A percentile compares a stretch with the other conserved stretches of the same genome.
phyloP scores from a whole-genome alignment of 1,140 invertebrate species.

The Drosophila persimilis region DNA sequence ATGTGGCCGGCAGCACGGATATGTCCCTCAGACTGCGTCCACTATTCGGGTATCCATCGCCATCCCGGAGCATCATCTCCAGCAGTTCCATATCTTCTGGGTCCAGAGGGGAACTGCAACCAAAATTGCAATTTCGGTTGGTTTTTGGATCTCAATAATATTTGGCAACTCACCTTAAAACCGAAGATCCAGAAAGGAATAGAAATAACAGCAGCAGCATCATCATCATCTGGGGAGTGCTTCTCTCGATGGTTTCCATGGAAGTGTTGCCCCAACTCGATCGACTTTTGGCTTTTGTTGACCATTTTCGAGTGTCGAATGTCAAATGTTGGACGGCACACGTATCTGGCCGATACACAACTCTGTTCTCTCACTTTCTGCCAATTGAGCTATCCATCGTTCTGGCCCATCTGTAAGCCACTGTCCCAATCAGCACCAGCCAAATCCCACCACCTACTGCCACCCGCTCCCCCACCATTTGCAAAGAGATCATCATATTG shows the following conservation, averaged over 20 bases:
- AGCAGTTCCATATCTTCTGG: constrained; percentile 52
- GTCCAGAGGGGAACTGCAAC: constrained; percentile 46
- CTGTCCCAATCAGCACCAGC: no score
- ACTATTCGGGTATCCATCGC: constrained; percentile 28
- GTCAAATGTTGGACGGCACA: constrained; percentile 31
- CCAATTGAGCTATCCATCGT: constrained; percentile 56
- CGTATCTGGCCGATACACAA: constrained; percentile 60
- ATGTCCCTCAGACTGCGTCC: constrained; percentile 36
- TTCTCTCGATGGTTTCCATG: constrained; percentile 67
- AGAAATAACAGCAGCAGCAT: constrained; percentile 38
- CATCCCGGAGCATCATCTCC: constrained; percentile 61
- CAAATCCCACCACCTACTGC: neutral
- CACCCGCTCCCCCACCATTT: neutral
- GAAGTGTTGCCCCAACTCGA: constrained; percentile 60
- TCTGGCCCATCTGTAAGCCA: constrained; percentile 33
- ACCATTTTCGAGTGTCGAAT: constrained; percentile 7
- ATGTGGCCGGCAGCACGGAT: constrained; percentile 28
- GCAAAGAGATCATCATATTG: constrained; percentile 44
- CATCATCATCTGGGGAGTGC: constrained; percentile 37
- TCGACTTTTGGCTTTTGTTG: constrained; percentile 70
- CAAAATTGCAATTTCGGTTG: neutral
- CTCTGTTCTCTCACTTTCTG: constrained; percentile 54
- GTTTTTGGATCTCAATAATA: no score
- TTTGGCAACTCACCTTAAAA: constrained; percentile 45
- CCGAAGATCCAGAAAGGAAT: constrained; percentile 26